Percentiles rank a stretch among this genome's conserved stretches.
Evolutionary conservation across 2,797 vertebrate genomes (phyloP).

Genomic region (Rhincodon typus): DNA sequence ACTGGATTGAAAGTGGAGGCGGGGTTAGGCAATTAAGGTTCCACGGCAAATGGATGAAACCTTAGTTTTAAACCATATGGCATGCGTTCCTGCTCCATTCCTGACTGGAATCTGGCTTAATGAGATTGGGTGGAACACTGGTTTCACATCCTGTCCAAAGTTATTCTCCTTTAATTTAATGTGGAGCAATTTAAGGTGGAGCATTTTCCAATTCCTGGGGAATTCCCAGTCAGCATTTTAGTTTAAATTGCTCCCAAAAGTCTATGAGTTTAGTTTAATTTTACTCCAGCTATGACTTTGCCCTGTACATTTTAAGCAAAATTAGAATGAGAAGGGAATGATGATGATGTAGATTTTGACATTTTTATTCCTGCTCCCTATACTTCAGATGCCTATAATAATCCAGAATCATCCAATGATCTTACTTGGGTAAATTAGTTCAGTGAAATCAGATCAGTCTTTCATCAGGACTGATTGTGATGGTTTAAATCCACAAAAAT

Average conservation of each 20-base stretch:
- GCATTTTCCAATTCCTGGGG: neutral
- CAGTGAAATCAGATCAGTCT: neutral
- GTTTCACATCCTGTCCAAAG: too few species aligned
- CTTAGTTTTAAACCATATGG: too few species aligned
- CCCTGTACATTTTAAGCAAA: neutral
- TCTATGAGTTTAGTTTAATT: neutral
- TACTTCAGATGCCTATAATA: neutral
- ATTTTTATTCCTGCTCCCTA: neutral
- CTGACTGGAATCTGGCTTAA: too few species aligned
- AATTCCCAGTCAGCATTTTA: neutral
- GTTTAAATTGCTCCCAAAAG: neutral
- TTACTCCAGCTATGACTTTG: neutral
- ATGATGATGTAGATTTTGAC: too few species aligned
- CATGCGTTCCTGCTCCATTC: too few species aligned
- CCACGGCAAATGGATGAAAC: too few species aligned
- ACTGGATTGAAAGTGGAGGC: too few species aligned
- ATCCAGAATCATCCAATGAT: neutral
- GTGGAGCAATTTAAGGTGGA: neutral
- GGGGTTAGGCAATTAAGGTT: too few species aligned
- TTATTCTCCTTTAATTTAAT: neutral
- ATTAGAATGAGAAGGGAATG: neutral
- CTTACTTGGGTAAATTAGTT: neutral
- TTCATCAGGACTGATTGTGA: neutral
- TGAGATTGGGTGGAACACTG: too few species aligned
- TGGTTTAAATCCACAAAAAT: neutral